Evolutionary conservation across 2,113 vertebrate species (phyloP).

Genomic region (Helogale parvula): DNA sequence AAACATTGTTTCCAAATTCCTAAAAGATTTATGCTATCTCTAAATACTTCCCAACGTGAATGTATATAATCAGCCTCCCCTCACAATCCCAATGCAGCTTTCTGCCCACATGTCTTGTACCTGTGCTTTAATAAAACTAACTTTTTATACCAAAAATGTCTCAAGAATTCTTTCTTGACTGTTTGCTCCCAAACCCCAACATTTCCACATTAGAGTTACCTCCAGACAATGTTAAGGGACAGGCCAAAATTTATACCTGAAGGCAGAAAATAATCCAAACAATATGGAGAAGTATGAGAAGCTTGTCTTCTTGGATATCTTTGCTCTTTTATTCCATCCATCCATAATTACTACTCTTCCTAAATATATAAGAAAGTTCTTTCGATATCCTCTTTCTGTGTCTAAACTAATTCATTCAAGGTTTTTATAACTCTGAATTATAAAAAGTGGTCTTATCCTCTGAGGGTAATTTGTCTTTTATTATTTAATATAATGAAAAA

Average conservation of each 20-base stretch:
- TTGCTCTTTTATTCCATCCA: not conserved
- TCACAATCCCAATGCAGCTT: too few relatives aligned
- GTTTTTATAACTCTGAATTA: not conserved
- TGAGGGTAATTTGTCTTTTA: not conserved
- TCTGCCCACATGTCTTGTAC: too few relatives aligned
- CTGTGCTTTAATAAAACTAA: too few relatives aligned
- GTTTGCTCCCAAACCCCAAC: too few relatives aligned
- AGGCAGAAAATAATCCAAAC: not conserved
- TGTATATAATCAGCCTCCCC: too few relatives aligned
- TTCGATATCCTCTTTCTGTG: not conserved
- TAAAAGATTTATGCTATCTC: too few relatives aligned
- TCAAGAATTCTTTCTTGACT: too few relatives aligned
- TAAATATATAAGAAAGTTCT: not conserved
- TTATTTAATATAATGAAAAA: not conserved
- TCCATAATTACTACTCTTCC: not conserved
- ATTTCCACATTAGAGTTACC: too few relatives aligned
- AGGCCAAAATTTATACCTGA: not conserved
- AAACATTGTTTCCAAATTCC: too few relatives aligned
- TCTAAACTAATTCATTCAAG: not conserved
- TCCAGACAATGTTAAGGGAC: not conserved
- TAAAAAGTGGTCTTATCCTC: not conserved
- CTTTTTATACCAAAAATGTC: too few relatives aligned
- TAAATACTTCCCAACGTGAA: too few relatives aligned
- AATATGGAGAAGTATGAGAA: not conserved
- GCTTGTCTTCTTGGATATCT: not conserved